Conservation (phyloP, 2,888 invertebrate genomes). For the Xestobium rufovillosum region DNA sequence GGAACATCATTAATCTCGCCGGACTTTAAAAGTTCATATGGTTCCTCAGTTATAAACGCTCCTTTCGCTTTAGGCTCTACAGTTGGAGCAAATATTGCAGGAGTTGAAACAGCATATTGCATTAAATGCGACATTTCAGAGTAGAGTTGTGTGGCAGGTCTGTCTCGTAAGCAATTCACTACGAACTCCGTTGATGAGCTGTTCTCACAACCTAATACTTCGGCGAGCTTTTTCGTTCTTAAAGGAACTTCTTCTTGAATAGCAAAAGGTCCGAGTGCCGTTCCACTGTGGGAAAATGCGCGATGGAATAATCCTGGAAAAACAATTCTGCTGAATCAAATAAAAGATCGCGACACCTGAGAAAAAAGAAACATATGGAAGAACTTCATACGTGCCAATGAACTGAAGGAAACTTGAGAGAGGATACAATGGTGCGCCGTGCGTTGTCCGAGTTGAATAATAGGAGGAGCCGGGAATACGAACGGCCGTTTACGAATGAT, state of each 20-base stretch:
- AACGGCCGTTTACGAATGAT: too few relatives aligned
- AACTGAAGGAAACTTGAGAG: too few relatives aligned
- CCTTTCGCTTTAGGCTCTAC: slow-evolving; percentile 13
- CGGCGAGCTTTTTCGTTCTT: slow-evolving; percentile 28
- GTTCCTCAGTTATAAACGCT: slow-evolving; percentile 34
- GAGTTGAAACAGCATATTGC: neutral
- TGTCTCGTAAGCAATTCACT: slow-evolving; percentile 30
- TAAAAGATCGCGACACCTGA: neutral
- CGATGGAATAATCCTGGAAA: slow-evolving; percentile 31
- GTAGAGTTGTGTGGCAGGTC: slow-evolving; percentile 28
- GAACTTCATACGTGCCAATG: too few relatives aligned
- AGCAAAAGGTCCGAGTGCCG: slow-evolving; percentile 30
- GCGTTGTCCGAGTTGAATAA: too few relatives aligned
- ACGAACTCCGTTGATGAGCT: slow-evolving; percentile 22
- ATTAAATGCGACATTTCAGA: neutral
- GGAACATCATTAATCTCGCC: slow-evolving; percentile 31
- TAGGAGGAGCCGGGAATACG: too few relatives aligned
- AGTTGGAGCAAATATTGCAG: neutral
- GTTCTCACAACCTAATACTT: slow-evolving; percentile 29
- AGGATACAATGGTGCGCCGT: too few relatives aligned
- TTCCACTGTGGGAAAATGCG: slow-evolving; percentile 36
- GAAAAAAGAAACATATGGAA: too few relatives aligned
- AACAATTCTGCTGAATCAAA: too few relatives aligned
- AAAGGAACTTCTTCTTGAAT: slow-evolving; percentile 25
- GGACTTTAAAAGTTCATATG: slow-evolving; percentile 29